Conservation (phyloP, 2,113 vertebrate genomes). For the Fulmarus glacialis region DNA sequence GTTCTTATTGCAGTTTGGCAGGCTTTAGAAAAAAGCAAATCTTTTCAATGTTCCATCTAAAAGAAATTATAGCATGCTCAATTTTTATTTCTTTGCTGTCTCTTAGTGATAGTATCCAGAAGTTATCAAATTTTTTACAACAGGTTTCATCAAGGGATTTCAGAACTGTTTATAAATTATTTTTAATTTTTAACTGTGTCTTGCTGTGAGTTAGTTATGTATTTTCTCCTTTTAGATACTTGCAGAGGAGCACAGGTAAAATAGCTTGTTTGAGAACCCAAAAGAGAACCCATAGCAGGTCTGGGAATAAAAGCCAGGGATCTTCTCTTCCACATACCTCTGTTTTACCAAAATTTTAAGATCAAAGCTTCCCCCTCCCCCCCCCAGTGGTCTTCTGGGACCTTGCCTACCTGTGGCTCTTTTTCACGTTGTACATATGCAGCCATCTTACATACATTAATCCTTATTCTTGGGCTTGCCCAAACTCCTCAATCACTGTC, state of each 20-base stretch:
- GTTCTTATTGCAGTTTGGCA: conserved; percentile 58
- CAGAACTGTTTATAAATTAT: background rate
- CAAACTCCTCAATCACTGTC: background rate
- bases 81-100: background rate
- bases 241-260: background rate
- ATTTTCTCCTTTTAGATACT: background rate
- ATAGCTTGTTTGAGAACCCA: background rate
- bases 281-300: background rate
- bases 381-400: background rate
- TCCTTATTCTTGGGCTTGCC: background rate
- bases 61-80: background rate
- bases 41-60: background rate
- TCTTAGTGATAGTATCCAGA: background rate
- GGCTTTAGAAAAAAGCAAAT: background rate
- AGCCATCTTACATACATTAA: background rate
- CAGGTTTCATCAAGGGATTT: background rate
- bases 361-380: background rate
- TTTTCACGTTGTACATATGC: background rate
- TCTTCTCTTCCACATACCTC: background rate
- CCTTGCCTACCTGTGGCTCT: background rate
- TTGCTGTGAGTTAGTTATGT: background rate
- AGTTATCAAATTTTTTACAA: background rate
- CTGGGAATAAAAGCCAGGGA: background rate
- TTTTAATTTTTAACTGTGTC: background rate
- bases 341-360: background rate